Base-by-base conservation (phyloP, 2,888 invertebrate species). In the Mimachlamys varia region DNA sequence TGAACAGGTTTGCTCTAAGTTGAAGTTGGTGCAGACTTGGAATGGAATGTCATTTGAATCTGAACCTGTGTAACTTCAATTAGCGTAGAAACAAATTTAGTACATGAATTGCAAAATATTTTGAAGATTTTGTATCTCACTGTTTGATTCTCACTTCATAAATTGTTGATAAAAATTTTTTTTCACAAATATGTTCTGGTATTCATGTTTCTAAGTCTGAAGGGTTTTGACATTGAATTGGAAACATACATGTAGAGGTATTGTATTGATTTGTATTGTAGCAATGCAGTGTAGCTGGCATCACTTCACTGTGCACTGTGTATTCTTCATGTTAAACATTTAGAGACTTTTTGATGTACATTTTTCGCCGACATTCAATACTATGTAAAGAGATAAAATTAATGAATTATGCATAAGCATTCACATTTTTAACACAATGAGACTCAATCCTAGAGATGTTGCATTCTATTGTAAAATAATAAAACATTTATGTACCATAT, bases 381-480 rank as follows among this genome's bases (percentile, higher is more conserved):
- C 33, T 33, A 12, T 76, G 33, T 76, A 76, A 44, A 44, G 33
- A 76, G 76, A 76, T 76, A 33, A 33, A 76, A 76, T 76, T 27
- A 33, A 19, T 76, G 27, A 76, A 76, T 76, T 76, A 76, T 76
- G 76, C 76, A 76, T 76, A 76, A 27, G 76, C 76, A 76, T 76
- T 76, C 12, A 76, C 33, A 27, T 76, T 76, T n/a, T 7, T 33
- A 76, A 76, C 76, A 12, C 33, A 27, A 7, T 76, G 76, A 76
- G 76, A 76, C 76, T 53, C 76, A 10, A 76, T 76, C 76, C 76
- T 76, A 10, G 10, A 33, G 62, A 10, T 76, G 27, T 76, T 76
- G 27, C 76, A 76, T 76, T 33, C 76, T 76, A 33, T 17, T 12
- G 53, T 17, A 5, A 76, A 76, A 76, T 7, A 1, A 76, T 76